Base-by-base conservation (phyloP, 92 coral and sea anemone species). In the Zoanthus sansibaricus region DNA sequence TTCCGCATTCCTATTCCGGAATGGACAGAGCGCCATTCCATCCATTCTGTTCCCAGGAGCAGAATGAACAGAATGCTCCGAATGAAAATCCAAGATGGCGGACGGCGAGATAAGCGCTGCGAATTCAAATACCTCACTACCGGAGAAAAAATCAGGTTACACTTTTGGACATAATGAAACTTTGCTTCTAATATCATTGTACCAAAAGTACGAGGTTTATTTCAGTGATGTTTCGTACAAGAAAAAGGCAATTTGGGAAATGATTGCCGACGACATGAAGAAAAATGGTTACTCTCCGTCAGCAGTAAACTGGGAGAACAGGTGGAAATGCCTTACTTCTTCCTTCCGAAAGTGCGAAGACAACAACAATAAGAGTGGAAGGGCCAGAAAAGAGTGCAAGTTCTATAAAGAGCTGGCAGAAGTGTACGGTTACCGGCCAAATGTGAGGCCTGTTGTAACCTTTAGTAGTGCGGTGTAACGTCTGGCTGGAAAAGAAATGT, bases 291-390 rank as follows among this genome's bases (percentile, higher is more conserved):
- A 83, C 47, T 69, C 64, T 67, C 78, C 68, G n/a, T 83, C 87
- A 20, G 87, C 77, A 69, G 71, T 20, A 67, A 67, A 83, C 77
- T 49, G 77, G 16, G 77, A 83, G 77, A 83, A 83, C 77, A 69
- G 87, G 64, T 83, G 78, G 88, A 75, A 75, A 44, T 85, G 71
- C 42, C 72, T 75, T 33, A 75, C 82, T 44, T 85, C 88, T 55
- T 32, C 72, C 18, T 85, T 54, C 74, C 42, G 64, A 46, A 85
- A 75, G 46, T 74, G 82, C 47, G 78, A 83, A 47, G 78, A 83
- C 76, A 83, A 83, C 87, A 82, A 82, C 67, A 83, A 83, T 78
- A 82, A 67, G 58, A 82, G 42, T 31, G 76, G 86, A 66, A 66
- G 76, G 56, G 75, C 45, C 55, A 64, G 86, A 82, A 61, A 64